These are phyloP conservation scores for Cuniculus paca DNA, from an alignment of 2,797 vertebrate genomes.

Conservation along the genomic window DNA sequence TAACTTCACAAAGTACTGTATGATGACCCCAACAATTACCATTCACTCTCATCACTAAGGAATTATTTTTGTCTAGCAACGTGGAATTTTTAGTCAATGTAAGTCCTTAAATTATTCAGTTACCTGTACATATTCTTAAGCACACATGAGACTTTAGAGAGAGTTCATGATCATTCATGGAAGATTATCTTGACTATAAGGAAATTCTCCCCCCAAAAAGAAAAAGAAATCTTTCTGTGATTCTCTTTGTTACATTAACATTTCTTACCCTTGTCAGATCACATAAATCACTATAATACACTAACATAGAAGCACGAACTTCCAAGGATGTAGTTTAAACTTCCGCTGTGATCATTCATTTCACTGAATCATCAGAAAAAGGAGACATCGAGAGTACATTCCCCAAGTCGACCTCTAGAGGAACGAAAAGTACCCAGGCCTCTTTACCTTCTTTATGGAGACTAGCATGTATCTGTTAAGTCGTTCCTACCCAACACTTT, in stretches of 20 bases:
- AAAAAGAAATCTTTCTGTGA: conserved; percentile 34
- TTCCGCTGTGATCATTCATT: neutral
- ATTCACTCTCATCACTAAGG: neutral
- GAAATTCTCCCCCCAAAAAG: neutral
- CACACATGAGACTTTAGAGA: neutral
- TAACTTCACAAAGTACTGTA: conserved; percentile 7
- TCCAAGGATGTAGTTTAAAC: conserved; percentile 42
- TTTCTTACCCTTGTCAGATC: conserved; percentile 23
- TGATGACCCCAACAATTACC: neutral
- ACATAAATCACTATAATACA: conserved; percentile 15
- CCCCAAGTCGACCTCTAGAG: neutral
- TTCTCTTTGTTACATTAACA: neutral
- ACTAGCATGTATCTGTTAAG: conserved; percentile 4
- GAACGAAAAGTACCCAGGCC: neutral
- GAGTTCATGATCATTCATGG: neutral
- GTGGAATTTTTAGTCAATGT: conserved; percentile 8
- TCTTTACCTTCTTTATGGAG: conserved; percentile 51
- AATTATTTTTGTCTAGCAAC: conserved; percentile 59
- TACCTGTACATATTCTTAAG: conserved; percentile 19
- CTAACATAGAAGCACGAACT: neutral
- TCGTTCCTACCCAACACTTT: conserved; percentile 4
- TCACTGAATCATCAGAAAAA: conserved; percentile 59
- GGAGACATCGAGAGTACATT: conserved; percentile 19
- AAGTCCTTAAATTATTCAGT: conserved; percentile 30
- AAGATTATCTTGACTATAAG: conserved; percentile 9